Conservation (phyloP, 2,888 invertebrate genomes). For the Trachelus troglodyta region DNA sequence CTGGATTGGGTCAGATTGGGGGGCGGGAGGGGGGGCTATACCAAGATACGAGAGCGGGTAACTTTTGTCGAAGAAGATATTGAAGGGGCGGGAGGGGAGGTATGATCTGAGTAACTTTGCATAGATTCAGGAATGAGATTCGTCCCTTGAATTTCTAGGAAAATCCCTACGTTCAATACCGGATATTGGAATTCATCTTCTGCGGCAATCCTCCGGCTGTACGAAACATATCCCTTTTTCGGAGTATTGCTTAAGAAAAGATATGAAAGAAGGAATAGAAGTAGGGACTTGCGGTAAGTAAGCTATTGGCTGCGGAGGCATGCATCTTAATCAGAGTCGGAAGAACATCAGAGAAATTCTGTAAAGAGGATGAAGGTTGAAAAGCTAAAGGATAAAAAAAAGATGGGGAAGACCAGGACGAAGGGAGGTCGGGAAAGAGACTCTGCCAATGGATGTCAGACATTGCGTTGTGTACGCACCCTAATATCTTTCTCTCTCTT, state of each 20-base stretch:
- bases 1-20: too few relatives aligned
- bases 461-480: not conserved
- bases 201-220: constrained; percentile 5
- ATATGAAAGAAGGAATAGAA: not conserved
- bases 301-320: too few relatives aligned
- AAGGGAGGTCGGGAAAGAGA: not conserved
- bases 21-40: too few relatives aligned
- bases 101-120: not conserved
- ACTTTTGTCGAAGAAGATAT: constrained; percentile 26
- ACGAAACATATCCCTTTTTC: too few relatives aligned
- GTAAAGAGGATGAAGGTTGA: not conserved
- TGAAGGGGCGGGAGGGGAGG: not conserved
- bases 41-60: constrained; percentile 19
- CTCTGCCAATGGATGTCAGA: too few relatives aligned
- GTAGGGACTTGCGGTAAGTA: too few relatives aligned
- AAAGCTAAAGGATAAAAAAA: not conserved
- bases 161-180: constrained; percentile 40
- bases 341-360: not conserved
- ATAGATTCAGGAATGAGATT: not conserved
- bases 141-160: constrained; percentile 7
- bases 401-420: not conserved
- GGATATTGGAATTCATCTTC: constrained; percentile 46
- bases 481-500: not conserved
- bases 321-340: not conserved
- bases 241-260: not conserved